phyloP scores from a whole-genome alignment of 2,888 invertebrate genomes.

The Lepidonotus clava region DNA sequence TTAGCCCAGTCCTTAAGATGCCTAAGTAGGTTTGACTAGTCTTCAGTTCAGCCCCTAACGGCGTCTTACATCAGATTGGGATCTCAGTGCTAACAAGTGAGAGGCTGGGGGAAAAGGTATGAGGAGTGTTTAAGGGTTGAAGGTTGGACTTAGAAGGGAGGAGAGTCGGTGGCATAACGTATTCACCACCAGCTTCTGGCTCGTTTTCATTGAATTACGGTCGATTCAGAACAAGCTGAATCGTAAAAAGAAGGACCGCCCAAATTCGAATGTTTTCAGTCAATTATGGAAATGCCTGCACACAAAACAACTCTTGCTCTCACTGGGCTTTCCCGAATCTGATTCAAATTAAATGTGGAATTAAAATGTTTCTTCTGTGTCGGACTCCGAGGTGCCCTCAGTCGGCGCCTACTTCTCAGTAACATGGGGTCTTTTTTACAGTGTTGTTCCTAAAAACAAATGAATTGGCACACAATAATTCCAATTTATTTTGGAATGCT shows the following conservation, averaged over 20 bases:
- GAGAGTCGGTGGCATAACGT: too few species aligned
- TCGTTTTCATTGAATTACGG: neutral
- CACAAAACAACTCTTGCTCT: neutral
- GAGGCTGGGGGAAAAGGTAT: neutral
- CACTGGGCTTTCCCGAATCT: neutral
- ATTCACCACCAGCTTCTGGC: neutral
- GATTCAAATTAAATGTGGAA: neutral
- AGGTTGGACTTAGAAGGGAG: neutral
- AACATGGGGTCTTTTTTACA: too few species aligned
- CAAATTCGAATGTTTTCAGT: neutral
- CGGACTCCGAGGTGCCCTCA: too few species aligned
- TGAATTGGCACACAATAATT: too few species aligned
- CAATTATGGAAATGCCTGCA: slow-evolving; percentile 24
- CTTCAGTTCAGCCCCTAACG: neutral
- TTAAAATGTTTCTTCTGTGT: neutral
- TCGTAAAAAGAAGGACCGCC: neutral
- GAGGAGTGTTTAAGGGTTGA: neutral
- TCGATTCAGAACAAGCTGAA: neutral
- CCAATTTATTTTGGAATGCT: too few species aligned
- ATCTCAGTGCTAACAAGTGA: neutral
- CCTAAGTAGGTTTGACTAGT: neutral
- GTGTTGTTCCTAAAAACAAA: too few species aligned
- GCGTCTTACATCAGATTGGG: neutral
- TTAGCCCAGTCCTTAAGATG: neutral
- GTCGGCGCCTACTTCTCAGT: too few species aligned